phyloP scores from a whole-genome alignment of 2,888 invertebrate genomes.

The Dendrolimus houi region DNA sequence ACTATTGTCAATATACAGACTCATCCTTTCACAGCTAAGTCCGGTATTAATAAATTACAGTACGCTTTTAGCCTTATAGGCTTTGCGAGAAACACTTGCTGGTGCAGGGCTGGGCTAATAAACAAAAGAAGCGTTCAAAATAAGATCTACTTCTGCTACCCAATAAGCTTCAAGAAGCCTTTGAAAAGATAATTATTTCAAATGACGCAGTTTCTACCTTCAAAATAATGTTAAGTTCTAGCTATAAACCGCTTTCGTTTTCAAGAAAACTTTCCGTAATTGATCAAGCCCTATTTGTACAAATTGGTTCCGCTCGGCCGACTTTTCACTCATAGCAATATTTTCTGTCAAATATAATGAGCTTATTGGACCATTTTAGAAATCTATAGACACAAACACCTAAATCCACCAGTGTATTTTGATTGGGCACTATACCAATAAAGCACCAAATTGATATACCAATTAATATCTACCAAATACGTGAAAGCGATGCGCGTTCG shows the following conservation, averaged over 20 bases:
- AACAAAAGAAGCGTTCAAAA: too few species aligned
- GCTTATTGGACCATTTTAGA: background rate
- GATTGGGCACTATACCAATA: background rate
- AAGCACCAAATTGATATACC: background rate
- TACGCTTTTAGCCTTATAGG: too few species aligned
- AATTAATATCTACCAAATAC: background rate
- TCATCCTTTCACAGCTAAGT: too few species aligned
- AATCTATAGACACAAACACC: background rate
- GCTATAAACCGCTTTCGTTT: background rate
- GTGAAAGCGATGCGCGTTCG: background rate
- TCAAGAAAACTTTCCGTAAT: background rate
- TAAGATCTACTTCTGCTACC: too few species aligned
- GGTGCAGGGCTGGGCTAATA: too few species aligned
- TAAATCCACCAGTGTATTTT: background rate
- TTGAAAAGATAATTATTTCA: too few species aligned
- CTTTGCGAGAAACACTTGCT: too few species aligned
- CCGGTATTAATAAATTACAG: too few species aligned
- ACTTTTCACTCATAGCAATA: background rate
- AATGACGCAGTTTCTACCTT: too few species aligned
- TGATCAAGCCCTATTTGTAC: background rate
- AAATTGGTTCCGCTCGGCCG: background rate
- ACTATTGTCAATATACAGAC: too few species aligned
- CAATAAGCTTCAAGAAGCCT: too few species aligned
- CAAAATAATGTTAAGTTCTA: too few species aligned
- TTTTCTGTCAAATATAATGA: background rate